Evolutionary conservation across 2,888 invertebrate genomes (phyloP), one percentile per base, ranked within the genome.

Genomic region (Pristionchus arcanus): DNA sequence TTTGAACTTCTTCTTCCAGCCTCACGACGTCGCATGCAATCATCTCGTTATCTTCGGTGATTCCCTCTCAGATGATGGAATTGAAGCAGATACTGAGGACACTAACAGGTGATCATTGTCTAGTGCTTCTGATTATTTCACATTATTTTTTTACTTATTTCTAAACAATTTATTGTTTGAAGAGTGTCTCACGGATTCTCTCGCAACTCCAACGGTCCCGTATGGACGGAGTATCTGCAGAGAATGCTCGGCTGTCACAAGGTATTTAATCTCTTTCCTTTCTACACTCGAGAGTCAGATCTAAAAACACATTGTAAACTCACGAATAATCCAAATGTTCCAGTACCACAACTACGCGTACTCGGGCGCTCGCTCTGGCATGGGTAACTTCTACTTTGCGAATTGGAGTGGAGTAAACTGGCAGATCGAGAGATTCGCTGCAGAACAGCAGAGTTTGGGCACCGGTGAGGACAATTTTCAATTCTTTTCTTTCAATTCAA

Each of bases 291-390:
- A 2, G 42, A 2, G 71, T n/a, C 66, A 25, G 28, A 28, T 66
- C 66, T 66, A 25, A 21, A 77, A 71, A 37, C 31, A 71, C n/a
- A 19, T 81, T 81, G 21, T 25, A 34, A 71, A 25, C 28, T 15
- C 15, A 21, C 37, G 16, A 5, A 77, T 34, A 77, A 34, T 16
- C 77, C 19, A 37, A 2, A 42, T 1, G 0, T 15, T 15, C 21
- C 63, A 94, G 94, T 94, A 93, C 90, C 81, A 91, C 15, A 94
- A 94, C 91, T 93, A 91, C 71, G 94, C 94, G 4, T 94, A 93
- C 89, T 91, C 91, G 42, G 93, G 93, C 9, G 94, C 94, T 4
- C 92, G 92, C 53, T 92, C 92, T 11, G 93, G 93, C 3, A 42
- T 74, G 31, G 93, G 92, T 34, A 94, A 94, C 90, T 94, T 93